Evolutionary conservation across 2,888 invertebrate species (phyloP).

Genomic region (Tholera decimalis): DNA sequence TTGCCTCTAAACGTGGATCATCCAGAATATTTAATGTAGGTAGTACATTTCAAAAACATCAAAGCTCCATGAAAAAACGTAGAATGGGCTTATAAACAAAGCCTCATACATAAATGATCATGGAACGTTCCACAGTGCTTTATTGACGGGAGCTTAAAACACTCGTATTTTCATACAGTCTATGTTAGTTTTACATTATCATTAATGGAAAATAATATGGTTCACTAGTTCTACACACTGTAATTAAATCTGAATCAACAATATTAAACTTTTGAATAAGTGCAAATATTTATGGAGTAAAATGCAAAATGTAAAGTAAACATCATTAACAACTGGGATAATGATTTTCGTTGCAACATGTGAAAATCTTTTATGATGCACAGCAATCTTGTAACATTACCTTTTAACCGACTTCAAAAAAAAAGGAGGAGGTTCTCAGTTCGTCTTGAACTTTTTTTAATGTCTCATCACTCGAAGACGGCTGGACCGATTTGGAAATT

Average conservation of each 20-base stretch:
- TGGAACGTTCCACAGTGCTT: constrained; percentile 18
- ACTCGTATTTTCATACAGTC: constrained; percentile 6
- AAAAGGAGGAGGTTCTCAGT: too few relatives aligned
- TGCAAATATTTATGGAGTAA: background rate
- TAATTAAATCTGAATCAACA: constrained; percentile 29
- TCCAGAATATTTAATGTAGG: constrained; percentile 26
- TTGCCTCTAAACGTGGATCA: constrained; percentile 23
- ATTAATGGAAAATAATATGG: constrained; percentile 19
- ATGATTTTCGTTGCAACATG: background rate
- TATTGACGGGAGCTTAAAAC: constrained; percentile 9
- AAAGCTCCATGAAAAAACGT: constrained; percentile 23
- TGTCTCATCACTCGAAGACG: too few relatives aligned
- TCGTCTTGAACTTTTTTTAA: too few relatives aligned
- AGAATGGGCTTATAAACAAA: constrained; percentile 35
- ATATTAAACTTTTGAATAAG: background rate
- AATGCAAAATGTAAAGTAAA: background rate
- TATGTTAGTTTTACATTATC: constrained; percentile 9
- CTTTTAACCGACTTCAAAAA: too few relatives aligned
- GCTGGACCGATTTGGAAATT: too few relatives aligned
- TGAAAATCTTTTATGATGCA: background rate
- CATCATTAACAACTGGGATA: background rate
- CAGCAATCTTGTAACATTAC: constrained; percentile 17
- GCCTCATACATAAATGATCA: constrained; percentile 27
- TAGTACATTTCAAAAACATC: constrained; percentile 4
- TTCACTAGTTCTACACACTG: background rate